A percentile compares a stretch with the other conserved stretches of the same genome.
These are phyloP conservation scores for Mesocentrotus franciscanus DNA, from an alignment of 53 echinoderm and acorn worm species.

Conservation along the genomic window DNA sequence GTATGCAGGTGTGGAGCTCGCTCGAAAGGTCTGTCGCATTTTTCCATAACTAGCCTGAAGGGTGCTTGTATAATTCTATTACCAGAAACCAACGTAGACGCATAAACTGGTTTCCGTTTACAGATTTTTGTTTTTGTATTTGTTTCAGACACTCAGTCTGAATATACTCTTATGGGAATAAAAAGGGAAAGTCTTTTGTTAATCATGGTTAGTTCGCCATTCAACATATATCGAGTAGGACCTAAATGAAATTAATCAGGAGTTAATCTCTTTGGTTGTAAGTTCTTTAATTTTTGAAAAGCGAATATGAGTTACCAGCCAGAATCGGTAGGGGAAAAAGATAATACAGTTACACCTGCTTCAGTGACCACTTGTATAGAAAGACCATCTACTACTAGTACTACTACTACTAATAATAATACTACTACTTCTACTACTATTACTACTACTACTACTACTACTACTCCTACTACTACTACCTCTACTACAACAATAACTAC, in stretches of 20 bases:
- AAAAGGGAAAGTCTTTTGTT: background rate
- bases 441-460: background rate
- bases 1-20: constrained; percentile 13
- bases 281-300: too few relatives aligned
- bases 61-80: constrained; percentile 30
- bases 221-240: background rate
- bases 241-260: background rate
- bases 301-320: too few relatives aligned
- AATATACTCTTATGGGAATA: background rate
- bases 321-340: too few relatives aligned
- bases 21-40: constrained; percentile 17
- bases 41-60: background rate
- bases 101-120: constrained; percentile 10
- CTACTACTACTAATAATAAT: background rate
- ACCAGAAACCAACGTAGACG: background rate
- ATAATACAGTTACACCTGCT: too few relatives aligned
- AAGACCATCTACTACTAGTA: background rate
- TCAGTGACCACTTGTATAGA: too few relatives aligned
- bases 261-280: too few relatives aligned
- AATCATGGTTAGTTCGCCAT: background rate
- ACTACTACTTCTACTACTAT: background rate
- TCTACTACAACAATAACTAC: constrained; percentile 18
- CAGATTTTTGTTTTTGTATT: background rate
- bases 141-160: background rate
- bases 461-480: background rate